A percentile compares a stretch with the other conserved stretches of the same genome.
Conservation (phyloP, 2,113 vertebrate genomes). For the Gambusia affinis region DNA sequence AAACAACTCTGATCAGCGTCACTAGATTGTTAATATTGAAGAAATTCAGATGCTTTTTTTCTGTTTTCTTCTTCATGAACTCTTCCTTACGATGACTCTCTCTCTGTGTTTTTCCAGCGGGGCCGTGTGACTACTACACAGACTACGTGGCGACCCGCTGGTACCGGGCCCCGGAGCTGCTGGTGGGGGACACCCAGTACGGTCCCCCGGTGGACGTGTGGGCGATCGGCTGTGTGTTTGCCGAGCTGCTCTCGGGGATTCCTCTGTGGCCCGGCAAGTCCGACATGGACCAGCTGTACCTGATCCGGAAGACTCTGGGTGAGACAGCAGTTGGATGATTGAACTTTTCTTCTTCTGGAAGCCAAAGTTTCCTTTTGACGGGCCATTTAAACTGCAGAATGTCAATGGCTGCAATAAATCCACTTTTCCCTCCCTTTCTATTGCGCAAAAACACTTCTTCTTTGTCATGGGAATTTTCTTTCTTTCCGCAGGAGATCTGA, state of each 20-base stretch:
- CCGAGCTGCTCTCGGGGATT: constrained; percentile 87
- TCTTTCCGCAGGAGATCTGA: constrained; percentile 88
- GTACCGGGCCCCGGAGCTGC: constrained; percentile 92
- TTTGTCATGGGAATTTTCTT: neutral
- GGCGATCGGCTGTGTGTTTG: constrained; percentile 94
- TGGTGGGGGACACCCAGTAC: constrained; percentile 94
- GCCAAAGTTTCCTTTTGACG: no score
- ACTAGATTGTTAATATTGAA: neutral
- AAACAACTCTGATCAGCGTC: neutral
- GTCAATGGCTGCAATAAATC: no score
- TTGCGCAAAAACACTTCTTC: no score
- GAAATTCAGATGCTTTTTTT: neutral
- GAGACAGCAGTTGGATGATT: constrained; percentile 40
- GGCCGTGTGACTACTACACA: constrained; percentile 92
- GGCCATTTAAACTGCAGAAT: no score
- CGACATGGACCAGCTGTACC: constrained; percentile 93
- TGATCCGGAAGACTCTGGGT: constrained; percentile 93
- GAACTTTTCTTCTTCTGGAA: no score
- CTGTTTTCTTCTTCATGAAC: neutral
- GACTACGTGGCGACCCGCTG: constrained; percentile 96
- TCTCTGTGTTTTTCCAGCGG: constrained; percentile 76
- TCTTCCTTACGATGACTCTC: neutral
- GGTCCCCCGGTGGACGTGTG: constrained; percentile 93
- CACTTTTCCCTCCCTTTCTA: no score
- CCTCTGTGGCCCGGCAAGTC: constrained; percentile 95